phyloP scores from a whole-genome alignment of 2,113 vertebrate species.

The Scophthalmus maximus region DNA sequence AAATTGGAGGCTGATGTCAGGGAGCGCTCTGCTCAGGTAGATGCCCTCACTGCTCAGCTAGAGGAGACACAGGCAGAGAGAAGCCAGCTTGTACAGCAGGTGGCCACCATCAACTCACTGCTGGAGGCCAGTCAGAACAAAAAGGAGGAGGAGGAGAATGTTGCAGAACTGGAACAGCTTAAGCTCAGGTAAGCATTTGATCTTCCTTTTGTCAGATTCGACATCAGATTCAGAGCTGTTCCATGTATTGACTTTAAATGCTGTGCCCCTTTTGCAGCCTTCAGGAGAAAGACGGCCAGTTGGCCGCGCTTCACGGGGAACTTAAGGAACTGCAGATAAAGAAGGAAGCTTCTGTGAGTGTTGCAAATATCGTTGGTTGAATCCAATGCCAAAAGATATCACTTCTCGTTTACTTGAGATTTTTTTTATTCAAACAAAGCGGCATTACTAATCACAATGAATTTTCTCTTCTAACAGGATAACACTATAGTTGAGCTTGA shows the following conservation, averaged over 20 bases:
- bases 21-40: slow-evolving; percentile 82
- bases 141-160: slow-evolving; percentile 75
- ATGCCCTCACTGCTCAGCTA: slow-evolving; percentile 82
- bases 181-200: slow-evolving; percentile 81
- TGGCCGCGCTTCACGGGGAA: slow-evolving; percentile 68
- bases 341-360: slow-evolving; percentile 66
- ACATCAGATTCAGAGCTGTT: not conserved
- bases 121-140: slow-evolving; percentile 86
- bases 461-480: slow-evolving; percentile 54
- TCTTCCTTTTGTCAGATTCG: not conserved
- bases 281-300: slow-evolving; percentile 67
- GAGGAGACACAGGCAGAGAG: slow-evolving; percentile 84
- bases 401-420: not conserved
- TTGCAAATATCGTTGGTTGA: not conserved
- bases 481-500: slow-evolving; percentile 60
- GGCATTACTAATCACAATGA: slow-evolving; percentile 14
- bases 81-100: slow-evolving; percentile 84
- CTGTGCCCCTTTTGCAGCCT: slow-evolving; percentile 50
- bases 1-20: slow-evolving; percentile 83
- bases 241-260: not conserved
- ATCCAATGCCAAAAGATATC: slow-evolving; percentile 5
- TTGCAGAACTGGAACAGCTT: slow-evolving; percentile 82
- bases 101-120: slow-evolving; percentile 87
- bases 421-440: not conserved
- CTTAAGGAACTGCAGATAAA: slow-evolving; percentile 69